These are phyloP conservation scores for Cyanoderma ruficeps DNA, from an alignment of 2,113 vertebrate genomes.

Conservation along the genomic window DNA sequence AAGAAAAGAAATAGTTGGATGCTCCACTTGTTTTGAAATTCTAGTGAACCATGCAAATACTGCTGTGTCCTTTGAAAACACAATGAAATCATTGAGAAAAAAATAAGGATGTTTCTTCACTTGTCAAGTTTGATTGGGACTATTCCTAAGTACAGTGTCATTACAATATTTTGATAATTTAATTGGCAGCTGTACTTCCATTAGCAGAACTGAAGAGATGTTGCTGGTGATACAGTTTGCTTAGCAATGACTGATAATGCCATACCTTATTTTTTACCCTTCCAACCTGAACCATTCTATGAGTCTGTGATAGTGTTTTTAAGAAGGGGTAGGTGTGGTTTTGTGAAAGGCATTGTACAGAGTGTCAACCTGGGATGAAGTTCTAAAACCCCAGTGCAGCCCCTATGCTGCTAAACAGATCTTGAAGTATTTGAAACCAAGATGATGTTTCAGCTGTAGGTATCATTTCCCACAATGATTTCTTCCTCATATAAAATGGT, in stretches of 20 bases:
- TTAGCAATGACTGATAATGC: background rate
- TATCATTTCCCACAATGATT: background rate
- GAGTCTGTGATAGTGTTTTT: background rate
- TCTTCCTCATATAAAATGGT: background rate
- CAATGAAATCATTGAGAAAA: background rate
- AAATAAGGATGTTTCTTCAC: fast-evolving
- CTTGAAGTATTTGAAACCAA: background rate
- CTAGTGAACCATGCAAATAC: background rate
- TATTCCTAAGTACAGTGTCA: background rate
- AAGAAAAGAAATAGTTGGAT: background rate
- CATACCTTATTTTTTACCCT: background rate
- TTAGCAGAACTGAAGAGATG: background rate
- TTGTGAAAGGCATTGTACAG: background rate
- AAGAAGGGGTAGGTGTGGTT: background rate
- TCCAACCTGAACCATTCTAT: background rate
- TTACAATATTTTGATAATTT: background rate
- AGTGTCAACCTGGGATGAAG: background rate
- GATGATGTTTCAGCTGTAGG: background rate
- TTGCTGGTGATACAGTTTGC: background rate
- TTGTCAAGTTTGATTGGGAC: background rate
- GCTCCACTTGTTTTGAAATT: background rate
- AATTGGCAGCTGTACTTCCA: background rate
- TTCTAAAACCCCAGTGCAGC: background rate
- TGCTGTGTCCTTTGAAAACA: background rate
- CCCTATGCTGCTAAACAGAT: background rate